A percentile compares a stretch with the other conserved stretches of the same genome.
Conservation (phyloP, 2,113 vertebrate genomes). For the Mormyrus iriodes region DNA sequence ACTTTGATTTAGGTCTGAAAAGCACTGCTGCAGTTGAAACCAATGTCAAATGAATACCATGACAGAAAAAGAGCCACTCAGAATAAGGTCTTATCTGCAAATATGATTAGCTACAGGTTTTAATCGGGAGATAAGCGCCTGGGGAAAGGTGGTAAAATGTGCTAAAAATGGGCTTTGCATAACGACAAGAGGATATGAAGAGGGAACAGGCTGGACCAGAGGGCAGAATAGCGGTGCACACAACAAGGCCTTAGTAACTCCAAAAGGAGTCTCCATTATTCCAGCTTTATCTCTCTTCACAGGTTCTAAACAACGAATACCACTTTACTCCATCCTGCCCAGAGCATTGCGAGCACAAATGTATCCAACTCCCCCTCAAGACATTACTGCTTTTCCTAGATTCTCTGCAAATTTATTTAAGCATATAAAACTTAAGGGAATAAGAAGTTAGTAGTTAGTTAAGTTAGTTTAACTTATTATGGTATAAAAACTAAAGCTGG, state of each 20-base stretch:
- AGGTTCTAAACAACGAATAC: not conserved
- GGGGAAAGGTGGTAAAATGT: conserved; percentile 4
- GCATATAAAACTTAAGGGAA: not conserved
- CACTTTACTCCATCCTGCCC: not conserved
- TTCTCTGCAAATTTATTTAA: not conserved
- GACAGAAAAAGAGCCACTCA: conserved; percentile 9
- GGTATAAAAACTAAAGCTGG: not conserved
- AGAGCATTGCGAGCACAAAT: not conserved
- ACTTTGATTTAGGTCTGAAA: conserved; percentile 1
- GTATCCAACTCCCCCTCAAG: not conserved
- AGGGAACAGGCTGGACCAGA: not conserved
- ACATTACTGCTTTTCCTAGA: not conserved
- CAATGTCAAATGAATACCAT: conserved; percentile 7
- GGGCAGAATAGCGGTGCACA: no score
- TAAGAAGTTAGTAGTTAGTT: not conserved
- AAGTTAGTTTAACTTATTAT: not conserved
- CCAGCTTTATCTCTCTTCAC: not conserved
- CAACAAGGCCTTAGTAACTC: not conserved
- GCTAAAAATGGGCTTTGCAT: not conserved
- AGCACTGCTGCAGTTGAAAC: not conserved
- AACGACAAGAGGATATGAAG: not conserved
- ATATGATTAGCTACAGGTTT: conserved; percentile 13
- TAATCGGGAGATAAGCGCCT: conserved; percentile 7
- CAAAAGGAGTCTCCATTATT: not conserved
- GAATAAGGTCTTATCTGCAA: conserved; percentile 16